Base-by-base conservation (phyloP, 2,113 vertebrate genomes). In the Sciurus niger region DNA sequence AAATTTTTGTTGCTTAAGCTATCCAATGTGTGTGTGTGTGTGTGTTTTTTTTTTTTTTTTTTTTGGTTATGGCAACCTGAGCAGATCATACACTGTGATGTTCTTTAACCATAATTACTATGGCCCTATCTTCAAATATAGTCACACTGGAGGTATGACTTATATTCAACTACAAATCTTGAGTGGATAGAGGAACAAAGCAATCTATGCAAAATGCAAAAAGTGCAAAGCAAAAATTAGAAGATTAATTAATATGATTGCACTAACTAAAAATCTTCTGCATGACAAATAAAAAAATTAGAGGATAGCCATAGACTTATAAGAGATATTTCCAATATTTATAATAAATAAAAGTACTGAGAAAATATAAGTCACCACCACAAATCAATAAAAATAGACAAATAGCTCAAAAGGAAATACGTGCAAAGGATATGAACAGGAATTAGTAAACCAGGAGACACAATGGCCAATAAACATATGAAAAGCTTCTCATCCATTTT, bases 391-490 rank as follows among this genome's bases (percentile, higher is more conserved):
- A 78, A n/a, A 73, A 84, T 72, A 83, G 25, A 76, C 12, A 80
- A 68, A 80, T 63, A 89, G 8, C 30, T 93, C 20, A 74, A 96
- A 85, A 89, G 55, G 22, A 96, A 90, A 72, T 89, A 72, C 51
- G 16, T 53, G 3, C 8, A 79, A 83, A 96, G 8, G 4, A 63
- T 84, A 89, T 58, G 86, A 93, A 89, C 2, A 94, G n/a, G 16
- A 97, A 95, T 83, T 94, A 80, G 63, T 74, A 95, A 96, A 55
- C 11, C 63, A 93, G 25, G 13, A 79, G 94, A 89, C 18, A 67
- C 48, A 94, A 73, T 92, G 78, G 4, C 22, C 65, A 77, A 93
- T 93, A 92, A 95, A 95, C 63, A 90, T 89, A 82, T 98, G 83
- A 98, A 96, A 96, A 92, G 58, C n/a, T 17, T 70, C 17, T 67